These are phyloP conservation scores for Corvus moneduloides DNA, from an alignment of 2,113 vertebrate species.

Conservation along the genomic window DNA sequence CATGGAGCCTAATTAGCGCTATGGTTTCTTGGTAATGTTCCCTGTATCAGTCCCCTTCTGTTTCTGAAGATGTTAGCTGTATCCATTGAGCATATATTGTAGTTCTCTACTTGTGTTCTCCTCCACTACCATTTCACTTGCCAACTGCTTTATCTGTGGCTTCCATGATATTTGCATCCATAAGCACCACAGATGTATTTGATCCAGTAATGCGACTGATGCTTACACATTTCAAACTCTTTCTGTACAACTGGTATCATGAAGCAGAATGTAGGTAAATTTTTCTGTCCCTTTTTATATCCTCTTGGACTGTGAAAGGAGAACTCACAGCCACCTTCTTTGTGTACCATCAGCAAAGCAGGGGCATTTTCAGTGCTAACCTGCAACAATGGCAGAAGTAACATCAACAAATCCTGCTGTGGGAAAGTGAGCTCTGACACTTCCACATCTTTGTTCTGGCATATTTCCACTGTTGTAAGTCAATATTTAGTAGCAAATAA, in stretches of 20 bases:
- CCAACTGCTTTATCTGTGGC: neutral
- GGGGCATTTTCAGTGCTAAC: neutral
- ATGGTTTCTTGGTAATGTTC: neutral
- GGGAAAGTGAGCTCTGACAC: neutral
- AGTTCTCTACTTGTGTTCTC: neutral
- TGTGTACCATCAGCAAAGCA: neutral
- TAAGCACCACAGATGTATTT: neutral
- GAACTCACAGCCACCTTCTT: neutral
- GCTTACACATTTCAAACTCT: neutral
- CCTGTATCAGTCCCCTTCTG: neutral
- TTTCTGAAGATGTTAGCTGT: neutral
- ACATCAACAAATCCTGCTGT: neutral
- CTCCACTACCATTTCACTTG: neutral
- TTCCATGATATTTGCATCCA: rapidly evolving
- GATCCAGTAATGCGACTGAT: neutral
- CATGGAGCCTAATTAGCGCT: neutral
- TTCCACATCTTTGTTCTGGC: neutral
- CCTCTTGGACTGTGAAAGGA: neutral
- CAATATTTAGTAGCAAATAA: neutral
- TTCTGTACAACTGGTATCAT: neutral
- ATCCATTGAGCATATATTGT: neutral
- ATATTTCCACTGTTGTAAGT: neutral
- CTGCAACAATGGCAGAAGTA: neutral
- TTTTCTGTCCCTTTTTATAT: neutral
- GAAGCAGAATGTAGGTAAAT: neutral